Evolutionary conservation across 2,113 vertebrate genomes (phyloP).

Genomic region (Eptesicus fuscus): DNA sequence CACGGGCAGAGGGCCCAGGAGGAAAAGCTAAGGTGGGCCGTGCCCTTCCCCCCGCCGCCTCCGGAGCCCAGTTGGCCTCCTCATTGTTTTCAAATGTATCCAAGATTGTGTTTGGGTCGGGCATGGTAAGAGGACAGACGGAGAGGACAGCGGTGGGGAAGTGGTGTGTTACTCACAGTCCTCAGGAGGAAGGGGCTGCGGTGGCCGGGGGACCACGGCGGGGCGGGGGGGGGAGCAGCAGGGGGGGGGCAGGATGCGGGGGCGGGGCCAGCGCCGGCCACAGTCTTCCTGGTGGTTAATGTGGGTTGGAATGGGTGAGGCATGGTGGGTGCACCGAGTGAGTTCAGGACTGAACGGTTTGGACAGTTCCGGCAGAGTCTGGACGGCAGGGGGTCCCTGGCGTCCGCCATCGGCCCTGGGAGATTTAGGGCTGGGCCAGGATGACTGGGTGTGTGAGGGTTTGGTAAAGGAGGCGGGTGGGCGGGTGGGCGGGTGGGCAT

Average conservation of each 20-base stretch:
- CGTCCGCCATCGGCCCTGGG: too few relatives aligned
- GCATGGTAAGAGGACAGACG: neutral
- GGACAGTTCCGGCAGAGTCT: neutral
- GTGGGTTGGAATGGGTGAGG: neutral
- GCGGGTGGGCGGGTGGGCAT: too few relatives aligned
- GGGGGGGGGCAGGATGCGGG: too few relatives aligned
- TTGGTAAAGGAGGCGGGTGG: neutral
- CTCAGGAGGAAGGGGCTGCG: neutral
- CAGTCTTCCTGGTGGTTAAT: neutral
- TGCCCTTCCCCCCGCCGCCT: too few relatives aligned
- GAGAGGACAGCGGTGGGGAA: neutral
- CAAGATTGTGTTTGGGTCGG: neutral
- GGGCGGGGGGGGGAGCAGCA: neutral
- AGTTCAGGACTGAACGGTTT: neutral
- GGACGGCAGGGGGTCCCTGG: too few relatives aligned
- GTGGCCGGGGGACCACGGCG: rapidly evolving
- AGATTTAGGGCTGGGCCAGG: neutral
- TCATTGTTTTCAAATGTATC: neutral
- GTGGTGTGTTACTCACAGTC: rapidly evolving
- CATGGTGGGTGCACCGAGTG: neutral
- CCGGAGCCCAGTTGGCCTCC: neutral
- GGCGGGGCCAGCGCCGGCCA: rapidly evolving
- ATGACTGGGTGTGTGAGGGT: neutral
- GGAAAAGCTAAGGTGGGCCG: rapidly evolving
- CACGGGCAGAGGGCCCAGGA: neutral